These are phyloP conservation scores for Dorcus parallelipipedus DNA, from an alignment of 2,888 invertebrate species.

Conservation along the genomic window DNA sequence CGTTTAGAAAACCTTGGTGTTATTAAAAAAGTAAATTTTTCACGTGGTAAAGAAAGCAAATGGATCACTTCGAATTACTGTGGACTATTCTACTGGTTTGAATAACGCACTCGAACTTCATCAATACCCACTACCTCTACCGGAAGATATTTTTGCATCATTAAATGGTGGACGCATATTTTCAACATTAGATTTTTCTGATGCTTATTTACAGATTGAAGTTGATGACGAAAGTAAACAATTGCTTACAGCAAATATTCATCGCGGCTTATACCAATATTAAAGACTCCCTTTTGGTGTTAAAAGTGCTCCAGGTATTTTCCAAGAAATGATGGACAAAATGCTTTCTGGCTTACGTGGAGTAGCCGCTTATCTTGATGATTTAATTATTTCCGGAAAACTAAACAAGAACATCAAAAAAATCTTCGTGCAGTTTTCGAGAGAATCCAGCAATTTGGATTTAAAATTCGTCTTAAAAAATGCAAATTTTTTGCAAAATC, in stretches of 20 bases:
- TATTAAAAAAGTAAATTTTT: too few relatives aligned
- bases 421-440: too few relatives aligned
- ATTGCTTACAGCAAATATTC: constrained; percentile 18
- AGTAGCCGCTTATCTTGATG: neutral
- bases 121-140: constrained; percentile 23
- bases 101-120: constrained; percentile 22
- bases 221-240: constrained; percentile 8
- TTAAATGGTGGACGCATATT: constrained; percentile 1
- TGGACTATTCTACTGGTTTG: constrained; percentile 24
- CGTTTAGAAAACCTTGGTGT: too few relatives aligned
- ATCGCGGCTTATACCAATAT: constrained; percentile 36
- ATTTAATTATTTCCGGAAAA: neutral
- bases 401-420: neutral
- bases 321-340: neutral
- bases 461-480: too few relatives aligned
- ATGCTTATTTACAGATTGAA: constrained; percentile 11
- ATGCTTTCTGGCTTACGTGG: neutral
- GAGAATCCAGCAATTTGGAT: too few relatives aligned
- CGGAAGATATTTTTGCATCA: constrained; percentile 16
- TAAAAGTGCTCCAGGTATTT: neutral
- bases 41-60: constrained; percentile 32
- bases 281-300: neutral
- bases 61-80: constrained; percentile 27
- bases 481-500: too few relatives aligned
- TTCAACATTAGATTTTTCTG: constrained; percentile 7